phyloP scores from a whole-genome alignment of 2,113 vertebrate species.

The Gadus macrocephalus region DNA sequence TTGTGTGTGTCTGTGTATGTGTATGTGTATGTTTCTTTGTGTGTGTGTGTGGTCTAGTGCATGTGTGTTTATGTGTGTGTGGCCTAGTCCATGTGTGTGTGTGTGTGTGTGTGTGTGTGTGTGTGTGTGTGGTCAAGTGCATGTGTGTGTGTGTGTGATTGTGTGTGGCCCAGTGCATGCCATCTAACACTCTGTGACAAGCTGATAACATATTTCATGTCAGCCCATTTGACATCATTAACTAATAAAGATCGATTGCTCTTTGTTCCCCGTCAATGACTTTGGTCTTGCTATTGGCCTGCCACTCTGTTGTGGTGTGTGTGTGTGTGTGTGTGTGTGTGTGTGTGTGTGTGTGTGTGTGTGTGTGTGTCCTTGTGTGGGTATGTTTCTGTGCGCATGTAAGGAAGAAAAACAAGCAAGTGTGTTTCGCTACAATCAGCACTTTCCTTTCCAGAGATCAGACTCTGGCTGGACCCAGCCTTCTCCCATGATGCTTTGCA shows the following conservation, averaged over 20 bases:
- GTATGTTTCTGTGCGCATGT: background rate
- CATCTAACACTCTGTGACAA: conserved; percentile 39
- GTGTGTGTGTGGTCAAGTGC: background rate
- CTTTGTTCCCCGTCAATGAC: conserved; percentile 42
- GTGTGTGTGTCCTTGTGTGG: background rate
- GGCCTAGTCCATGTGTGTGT: background rate
- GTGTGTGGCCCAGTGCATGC: conserved; percentile 17
- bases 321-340: background rate
- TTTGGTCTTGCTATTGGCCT: conserved; percentile 32
- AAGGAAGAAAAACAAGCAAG: background rate
- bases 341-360: background rate
- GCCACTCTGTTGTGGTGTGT: background rate
- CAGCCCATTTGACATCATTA: conserved; percentile 51
- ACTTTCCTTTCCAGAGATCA: conserved; percentile 61
- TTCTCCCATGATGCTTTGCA: conserved; percentile 75
- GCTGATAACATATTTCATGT: conserved; percentile 50
- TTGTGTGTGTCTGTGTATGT: conserved; percentile 6
- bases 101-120: background rate
- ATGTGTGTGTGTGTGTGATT: conserved; percentile 8
- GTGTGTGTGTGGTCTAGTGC: conserved; percentile 3
- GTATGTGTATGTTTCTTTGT: conserved; percentile 2
- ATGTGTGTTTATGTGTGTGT: conserved; percentile 6
- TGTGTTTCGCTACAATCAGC: conserved; percentile 36
- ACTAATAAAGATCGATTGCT: conserved; percentile 56
- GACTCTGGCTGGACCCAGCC: conserved; percentile 69